phyloP scores from a whole-genome alignment of 2,888 invertebrate species.

The Hymenopus coronatus region DNA sequence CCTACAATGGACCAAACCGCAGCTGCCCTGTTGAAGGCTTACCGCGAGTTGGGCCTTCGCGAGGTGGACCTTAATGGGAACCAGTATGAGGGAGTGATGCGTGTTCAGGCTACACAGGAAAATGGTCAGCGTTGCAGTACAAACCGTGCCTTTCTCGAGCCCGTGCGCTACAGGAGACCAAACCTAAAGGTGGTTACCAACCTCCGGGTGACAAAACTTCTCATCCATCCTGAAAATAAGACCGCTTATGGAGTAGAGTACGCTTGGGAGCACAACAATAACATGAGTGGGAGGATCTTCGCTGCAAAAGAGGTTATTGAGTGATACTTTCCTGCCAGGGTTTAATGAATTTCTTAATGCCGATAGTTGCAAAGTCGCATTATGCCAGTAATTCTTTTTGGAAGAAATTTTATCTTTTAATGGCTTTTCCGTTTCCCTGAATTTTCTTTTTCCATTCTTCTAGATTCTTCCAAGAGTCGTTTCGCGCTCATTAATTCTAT shows the following conservation, averaged over 20 bases:
- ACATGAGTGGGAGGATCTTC: conserved; percentile 56
- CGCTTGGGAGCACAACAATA: conserved; percentile 45
- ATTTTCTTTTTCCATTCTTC: too few species aligned
- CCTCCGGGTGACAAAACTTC: conserved; percentile 42
- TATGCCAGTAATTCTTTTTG: too few species aligned
- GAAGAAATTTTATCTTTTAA: too few species aligned
- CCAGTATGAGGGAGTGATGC: conserved; percentile 57
- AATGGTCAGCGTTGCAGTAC: conserved; percentile 60
- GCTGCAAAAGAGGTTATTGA: conserved; percentile 59
- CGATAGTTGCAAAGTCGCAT: too few species aligned
- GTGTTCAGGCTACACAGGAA: conserved; percentile 59
- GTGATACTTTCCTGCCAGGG: too few species aligned
- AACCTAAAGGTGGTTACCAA: conserved; percentile 48
- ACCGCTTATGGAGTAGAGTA: conserved; percentile 79
- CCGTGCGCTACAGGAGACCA: conserved; percentile 54
- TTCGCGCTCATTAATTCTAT: too few species aligned
- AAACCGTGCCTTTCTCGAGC: conserved; percentile 63
- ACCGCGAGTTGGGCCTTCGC: conserved; percentile 42
- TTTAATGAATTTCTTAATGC: too few species aligned
- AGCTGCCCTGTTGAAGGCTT: conserved; percentile 48
- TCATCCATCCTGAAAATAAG: conserved; percentile 69
- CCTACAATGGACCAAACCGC: conserved; percentile 44
- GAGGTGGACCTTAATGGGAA: conserved; percentile 43
- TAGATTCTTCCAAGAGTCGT: too few species aligned
- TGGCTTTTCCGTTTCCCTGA: too few species aligned